These are phyloP conservation scores for Nomada hirtipes DNA, from an alignment of 2,888 invertebrate species.

Conservation along the genomic window DNA sequence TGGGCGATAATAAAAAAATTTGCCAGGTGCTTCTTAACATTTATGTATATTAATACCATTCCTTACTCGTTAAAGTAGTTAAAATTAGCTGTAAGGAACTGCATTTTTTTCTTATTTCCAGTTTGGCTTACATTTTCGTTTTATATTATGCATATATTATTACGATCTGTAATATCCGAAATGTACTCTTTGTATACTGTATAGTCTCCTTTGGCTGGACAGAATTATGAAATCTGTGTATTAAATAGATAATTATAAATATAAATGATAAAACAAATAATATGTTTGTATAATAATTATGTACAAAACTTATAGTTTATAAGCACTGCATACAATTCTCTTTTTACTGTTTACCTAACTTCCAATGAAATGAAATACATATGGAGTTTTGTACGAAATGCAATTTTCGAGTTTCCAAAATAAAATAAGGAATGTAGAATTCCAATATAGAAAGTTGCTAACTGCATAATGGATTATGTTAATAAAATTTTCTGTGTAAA, in stretches of 20 bases:
- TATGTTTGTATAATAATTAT: slow-evolving; percentile 23
- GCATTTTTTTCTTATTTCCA: slow-evolving; percentile 40
- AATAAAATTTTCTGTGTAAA: slow-evolving; percentile 13
- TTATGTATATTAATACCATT: slow-evolving; percentile 32
- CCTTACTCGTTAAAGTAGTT: slow-evolving; percentile 40
- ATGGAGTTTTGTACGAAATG: neutral
- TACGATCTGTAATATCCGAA: slow-evolving; percentile 37
- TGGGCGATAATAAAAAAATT: slow-evolving; percentile 49
- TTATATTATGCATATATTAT: slow-evolving; percentile 47
- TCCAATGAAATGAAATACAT: slow-evolving; percentile 13
- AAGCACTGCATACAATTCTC: slow-evolving; percentile 21
- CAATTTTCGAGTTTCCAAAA: neutral
- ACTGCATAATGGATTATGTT: slow-evolving; percentile 58
- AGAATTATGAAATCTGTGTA: slow-evolving; percentile 34
- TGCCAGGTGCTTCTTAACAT: slow-evolving; percentile 57
- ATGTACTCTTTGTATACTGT: slow-evolving; percentile 51
- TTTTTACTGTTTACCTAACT: slow-evolving; percentile 17
- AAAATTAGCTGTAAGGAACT: slow-evolving; percentile 35
- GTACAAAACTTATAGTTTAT: slow-evolving; percentile 30
- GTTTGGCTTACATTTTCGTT: slow-evolving; percentile 43
- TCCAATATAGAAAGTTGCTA: slow-evolving; percentile 37
- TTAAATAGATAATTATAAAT: slow-evolving; percentile 33
- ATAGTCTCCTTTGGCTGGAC: slow-evolving; percentile 27
- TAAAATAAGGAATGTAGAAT: neutral
- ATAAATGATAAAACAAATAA: slow-evolving; percentile 24